Conservation (phyloP, 1,140 invertebrate genomes). For the Papilio dardanus region DNA sequence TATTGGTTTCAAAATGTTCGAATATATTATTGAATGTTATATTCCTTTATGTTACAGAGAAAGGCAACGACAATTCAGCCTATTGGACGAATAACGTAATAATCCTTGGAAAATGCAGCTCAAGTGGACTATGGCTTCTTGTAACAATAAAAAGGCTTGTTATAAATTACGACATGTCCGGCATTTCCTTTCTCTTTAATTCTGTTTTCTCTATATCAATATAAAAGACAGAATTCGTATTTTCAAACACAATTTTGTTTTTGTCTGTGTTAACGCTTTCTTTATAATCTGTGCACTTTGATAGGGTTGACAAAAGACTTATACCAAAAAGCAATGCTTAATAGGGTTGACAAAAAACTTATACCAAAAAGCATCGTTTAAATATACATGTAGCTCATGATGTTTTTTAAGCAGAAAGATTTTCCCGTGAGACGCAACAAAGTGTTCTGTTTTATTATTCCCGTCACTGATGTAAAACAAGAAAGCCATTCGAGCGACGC, state of each 20-base stretch:
- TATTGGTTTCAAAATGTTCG: neutral
- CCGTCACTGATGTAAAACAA: constrained; percentile 31
- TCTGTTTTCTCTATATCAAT: neutral
- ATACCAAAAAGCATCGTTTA: constrained; percentile 12
- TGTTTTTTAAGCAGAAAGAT: constrained; percentile 15
- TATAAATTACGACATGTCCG: neutral
- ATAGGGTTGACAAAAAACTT: neutral
- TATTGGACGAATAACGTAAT: constrained; percentile 14
- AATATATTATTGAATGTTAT: neutral
- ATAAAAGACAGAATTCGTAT: too few species aligned
- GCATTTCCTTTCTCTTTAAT: neutral
- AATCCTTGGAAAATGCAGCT: constrained; percentile 19
- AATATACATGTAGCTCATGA: constrained; percentile 22
- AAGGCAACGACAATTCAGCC: neutral
- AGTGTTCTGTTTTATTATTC: constrained; percentile 33
- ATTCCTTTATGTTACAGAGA: neutral
- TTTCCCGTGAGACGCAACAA: constrained; percentile 26
- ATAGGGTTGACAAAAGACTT: neutral
- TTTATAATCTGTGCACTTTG: neutral
- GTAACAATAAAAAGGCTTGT: neutral
- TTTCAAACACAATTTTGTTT: neutral
- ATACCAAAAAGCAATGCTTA: constrained; percentile 8
- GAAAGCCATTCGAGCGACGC: constrained; percentile 20
- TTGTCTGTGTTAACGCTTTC: neutral
- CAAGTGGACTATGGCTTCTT: constrained; percentile 22